Evolutionary conservation across 2,797 vertebrate species (phyloP), one percentile per base, ranked within the genome.

Genomic region (Ctenopoma kingsleyae): DNA sequence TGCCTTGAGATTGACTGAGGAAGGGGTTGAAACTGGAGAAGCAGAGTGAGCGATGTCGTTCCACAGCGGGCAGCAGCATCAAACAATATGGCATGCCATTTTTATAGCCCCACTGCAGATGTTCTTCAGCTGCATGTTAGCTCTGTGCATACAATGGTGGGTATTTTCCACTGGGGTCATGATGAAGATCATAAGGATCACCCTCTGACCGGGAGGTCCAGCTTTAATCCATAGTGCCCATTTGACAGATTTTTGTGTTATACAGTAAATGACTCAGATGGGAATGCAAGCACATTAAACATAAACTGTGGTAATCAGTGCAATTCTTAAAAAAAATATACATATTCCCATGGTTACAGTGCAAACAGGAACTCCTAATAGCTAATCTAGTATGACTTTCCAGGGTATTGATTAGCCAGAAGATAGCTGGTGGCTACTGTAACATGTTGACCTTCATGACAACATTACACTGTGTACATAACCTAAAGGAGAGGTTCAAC

Each of bases 1-100:
- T 73, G 80, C 74, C 7, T 12, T 2, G 57, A 67, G 82, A 87
- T 80, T 77, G 82, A 69, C 81, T 17, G 59, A 74, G 82, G 82
- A 76, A 77, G 75, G 72, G 71, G 54, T 38, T 91, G 90, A 91
- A 91, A 92, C 71, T 4, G 50, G 81, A 92, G 87, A 84, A 52
- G 71, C 67, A 22, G 79, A 84, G 79, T 67, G 82, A 85, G 80
- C 65, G 57, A 85, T 91, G 87, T 87, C 88, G 82, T 82, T 91
- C 90, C 83, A 16, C 85, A 85, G 91, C 77, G 6, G 85, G 81
- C 76, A 20, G 25, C 62, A 4, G 70, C 86, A 72, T 86, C 85
- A 25, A 60, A 69, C 80, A 53, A 61, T 73, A 57, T n/a, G 57
- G 59, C 71, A 23, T 41, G 67, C 32, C 73, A 48, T 74, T 81